These are phyloP conservation scores for Drosophila ambigua DNA, from an alignment of 1,140 invertebrate species.

Conservation along the genomic window DNA sequence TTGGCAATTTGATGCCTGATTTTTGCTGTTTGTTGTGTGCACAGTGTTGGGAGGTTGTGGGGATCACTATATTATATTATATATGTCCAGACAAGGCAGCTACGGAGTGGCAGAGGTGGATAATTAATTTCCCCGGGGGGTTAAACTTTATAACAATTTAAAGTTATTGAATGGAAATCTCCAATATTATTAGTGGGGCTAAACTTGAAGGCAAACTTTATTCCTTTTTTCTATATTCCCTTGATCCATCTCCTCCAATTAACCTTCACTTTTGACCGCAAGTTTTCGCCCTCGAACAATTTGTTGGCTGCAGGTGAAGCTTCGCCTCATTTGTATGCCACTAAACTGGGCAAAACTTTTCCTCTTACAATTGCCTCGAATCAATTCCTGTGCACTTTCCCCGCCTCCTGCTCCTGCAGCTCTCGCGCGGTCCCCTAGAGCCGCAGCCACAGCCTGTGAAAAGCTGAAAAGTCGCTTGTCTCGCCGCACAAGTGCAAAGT, in stretches of 20 bases:
- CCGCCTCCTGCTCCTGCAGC: not conserved
- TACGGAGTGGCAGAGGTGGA: too few species aligned
- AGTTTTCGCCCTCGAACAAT: conserved; percentile 3
- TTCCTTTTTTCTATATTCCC: not conserved
- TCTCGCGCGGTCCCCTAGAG: not conserved
- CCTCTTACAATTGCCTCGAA: conserved; percentile 60
- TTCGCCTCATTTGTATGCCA: conserved; percentile 66
- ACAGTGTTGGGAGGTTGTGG: conserved; percentile 8
- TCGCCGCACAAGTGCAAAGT: conserved; percentile 48
- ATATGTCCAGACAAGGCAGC: not conserved
- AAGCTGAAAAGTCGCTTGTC: conserved; percentile 61
- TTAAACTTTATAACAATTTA: too few species aligned
- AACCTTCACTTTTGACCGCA: conserved; percentile 24
- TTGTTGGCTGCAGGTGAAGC: conserved; percentile 49
- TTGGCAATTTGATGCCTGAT: conserved; percentile 61
- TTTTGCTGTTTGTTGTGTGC: conserved; percentile 64
- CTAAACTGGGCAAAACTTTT: conserved; percentile 64
- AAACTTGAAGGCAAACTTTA: conserved; percentile 13
- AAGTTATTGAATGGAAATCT: not conserved
- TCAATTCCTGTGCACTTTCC: conserved; percentile 6
- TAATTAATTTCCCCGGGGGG: conserved; percentile 10
- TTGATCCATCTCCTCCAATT: not conserved
- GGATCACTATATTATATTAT: conserved; percentile 31
- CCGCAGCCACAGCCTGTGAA: conserved; percentile 34
- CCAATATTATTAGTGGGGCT: not conserved